Conservation (phyloP, 2,797 vertebrate genomes). For the Dendrocincla tyrannina region DNA sequence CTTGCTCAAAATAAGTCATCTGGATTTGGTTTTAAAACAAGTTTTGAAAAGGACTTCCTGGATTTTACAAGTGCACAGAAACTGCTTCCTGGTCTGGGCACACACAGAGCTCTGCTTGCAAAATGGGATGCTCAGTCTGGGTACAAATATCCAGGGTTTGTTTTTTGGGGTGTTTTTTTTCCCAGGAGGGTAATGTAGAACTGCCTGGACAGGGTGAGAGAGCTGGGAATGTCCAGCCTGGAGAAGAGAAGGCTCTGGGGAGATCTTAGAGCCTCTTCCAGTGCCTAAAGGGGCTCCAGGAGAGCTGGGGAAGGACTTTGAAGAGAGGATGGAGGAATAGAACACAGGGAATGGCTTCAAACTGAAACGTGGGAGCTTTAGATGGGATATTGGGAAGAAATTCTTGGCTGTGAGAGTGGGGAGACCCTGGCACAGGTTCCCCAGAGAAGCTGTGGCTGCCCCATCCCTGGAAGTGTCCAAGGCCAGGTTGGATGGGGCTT, state of each 20-base stretch:
- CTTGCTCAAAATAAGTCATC: not conserved
- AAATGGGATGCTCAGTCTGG: not conserved
- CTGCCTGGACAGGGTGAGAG: not conserved
- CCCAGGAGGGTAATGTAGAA: not conserved
- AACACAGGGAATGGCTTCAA: not conserved
- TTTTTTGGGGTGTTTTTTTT: too few species aligned
- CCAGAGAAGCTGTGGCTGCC: not conserved
- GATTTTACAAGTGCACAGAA: rapidly evolving
- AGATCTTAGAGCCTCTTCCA: not conserved
- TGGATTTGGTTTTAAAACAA: not conserved
- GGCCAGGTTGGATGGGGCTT: not conserved
- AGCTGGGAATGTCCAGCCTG: rapidly evolving
- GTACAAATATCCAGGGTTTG: not conserved
- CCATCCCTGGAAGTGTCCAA: not conserved
- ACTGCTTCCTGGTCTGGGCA: not conserved
- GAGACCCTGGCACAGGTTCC: rapidly evolving
- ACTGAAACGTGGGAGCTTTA: too few species aligned
- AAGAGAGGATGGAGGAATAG: not conserved
- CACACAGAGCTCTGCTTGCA: not conserved
- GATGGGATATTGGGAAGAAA: not conserved
- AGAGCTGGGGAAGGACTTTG: not conserved
- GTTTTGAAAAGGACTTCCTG: not conserved
- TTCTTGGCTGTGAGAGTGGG: too few species aligned
- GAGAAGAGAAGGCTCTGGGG: not conserved
- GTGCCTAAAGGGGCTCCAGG: not conserved